Evolutionary conservation across 2,113 vertebrate species (phyloP).

Genomic region (Phoenicopterus ruber): DNA sequence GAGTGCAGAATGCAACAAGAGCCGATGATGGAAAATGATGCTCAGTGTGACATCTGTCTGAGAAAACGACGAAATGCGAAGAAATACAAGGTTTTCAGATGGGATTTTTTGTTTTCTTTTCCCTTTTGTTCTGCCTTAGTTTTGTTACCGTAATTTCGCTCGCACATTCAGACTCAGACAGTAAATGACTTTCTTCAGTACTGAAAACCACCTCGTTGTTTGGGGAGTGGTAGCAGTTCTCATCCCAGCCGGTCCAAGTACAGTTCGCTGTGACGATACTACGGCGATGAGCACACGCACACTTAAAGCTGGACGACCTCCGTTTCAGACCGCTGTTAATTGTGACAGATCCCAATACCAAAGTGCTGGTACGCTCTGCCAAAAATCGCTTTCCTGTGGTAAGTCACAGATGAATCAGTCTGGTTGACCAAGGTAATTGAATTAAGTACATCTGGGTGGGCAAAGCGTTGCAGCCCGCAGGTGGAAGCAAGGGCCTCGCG

Average conservation of each 20-base stretch:
- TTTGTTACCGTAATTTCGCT: background rate
- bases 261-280: background rate
- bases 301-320: no score
- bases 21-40: background rate
- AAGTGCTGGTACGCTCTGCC: background rate
- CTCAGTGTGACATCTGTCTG: background rate
- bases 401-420: background rate
- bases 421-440: background rate
- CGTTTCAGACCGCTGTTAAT: background rate
- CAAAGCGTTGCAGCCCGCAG: background rate
- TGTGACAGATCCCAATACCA: background rate
- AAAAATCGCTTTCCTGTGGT: background rate
- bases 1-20: background rate
- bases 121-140: background rate
- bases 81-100: background rate
- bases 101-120: background rate
- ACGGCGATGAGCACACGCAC: background rate
- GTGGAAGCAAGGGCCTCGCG: background rate
- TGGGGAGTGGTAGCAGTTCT: background rate
- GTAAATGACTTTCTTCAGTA: background rate
- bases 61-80: background rate
- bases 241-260: background rate
- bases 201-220: background rate
- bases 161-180: background rate
- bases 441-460: background rate